Base-by-base conservation (phyloP, 2,113 vertebrate genomes). In the Calidris pygmaea region DNA sequence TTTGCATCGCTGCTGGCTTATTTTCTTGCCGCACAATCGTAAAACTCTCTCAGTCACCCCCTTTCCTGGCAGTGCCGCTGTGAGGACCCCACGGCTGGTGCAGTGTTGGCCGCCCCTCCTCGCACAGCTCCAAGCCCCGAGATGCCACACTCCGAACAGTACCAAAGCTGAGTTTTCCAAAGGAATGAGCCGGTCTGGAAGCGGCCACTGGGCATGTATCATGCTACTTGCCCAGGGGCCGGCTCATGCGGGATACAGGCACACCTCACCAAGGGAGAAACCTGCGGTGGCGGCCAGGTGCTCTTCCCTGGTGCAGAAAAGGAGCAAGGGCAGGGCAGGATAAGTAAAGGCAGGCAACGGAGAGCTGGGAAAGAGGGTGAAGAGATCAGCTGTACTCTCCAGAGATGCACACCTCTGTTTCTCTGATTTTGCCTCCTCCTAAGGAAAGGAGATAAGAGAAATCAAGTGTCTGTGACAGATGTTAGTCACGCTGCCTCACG, bases 401-500 rank as follows among this genome's bases (percentile, higher is more conserved):
- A 75, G 88, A 86, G 93, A 92, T 3, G 4, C 35, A 81, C 39
- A 73, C 39, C 73, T 11, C 1, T 63, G 24, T 82, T 91, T 55
- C 73, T 93, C 87, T 89, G 85, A 92, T 65, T 96, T 85, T 76
- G 66, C 82, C 80, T 95, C 78, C 78, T 82, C 41, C 26, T 11
- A 94, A 86, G 66, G 56, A 77, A 87, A 93, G 77, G 73, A 92
- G 90, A 53, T 68, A 95, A 84, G 94, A 89, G 73, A 92, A 92
- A 93, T 91, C 73, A 95, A 95, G 89, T 68, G 58, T 41, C 77
- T 90, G 74, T 95, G 91, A 59, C 89, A 96, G 94, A 94, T 96
- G 95, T 96, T 95, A 95, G 92, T 95, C 96, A 96, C 19, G 26
- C 77, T 87, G 62, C 62, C 71, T 96, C 94, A 96, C 39, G 58